Percentiles rank a stretch among this genome's conserved stretches.
Evolutionary conservation across 1,140 invertebrate genomes (phyloP).

Genomic region (Planococcus citri): DNA sequence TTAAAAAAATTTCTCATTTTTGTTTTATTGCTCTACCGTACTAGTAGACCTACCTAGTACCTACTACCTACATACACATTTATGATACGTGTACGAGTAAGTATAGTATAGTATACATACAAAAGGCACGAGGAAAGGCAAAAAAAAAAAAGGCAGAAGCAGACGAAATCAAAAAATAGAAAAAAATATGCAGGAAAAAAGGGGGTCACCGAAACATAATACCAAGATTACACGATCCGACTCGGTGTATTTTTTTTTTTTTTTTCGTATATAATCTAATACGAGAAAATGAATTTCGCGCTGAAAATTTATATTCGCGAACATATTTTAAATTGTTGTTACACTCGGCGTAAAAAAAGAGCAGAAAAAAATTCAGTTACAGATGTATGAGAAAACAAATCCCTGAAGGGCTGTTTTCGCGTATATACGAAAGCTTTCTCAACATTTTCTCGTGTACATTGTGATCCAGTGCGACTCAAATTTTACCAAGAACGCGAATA

Average conservation of each 20-base stretch:
- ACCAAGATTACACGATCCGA: background rate
- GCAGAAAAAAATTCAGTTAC: too few species aligned
- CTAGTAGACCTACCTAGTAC: too few species aligned
- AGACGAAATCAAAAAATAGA: background rate
- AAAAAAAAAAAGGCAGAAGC: too few species aligned
- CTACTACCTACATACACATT: too few species aligned
- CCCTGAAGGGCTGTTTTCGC: background rate
- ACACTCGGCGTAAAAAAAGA: background rate
- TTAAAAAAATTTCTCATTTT: too few species aligned
- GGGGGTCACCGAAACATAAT: background rate
- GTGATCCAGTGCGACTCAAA: background rate
- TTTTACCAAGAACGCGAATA: background rate
- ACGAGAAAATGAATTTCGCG: background rate
- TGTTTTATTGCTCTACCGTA: too few species aligned
- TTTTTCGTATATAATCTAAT: constrained; percentile 3
- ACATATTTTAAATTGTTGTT: background rate
- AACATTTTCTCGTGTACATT: background rate
- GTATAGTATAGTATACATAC: too few species aligned
- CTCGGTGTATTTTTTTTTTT: background rate
- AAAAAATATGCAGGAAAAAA: background rate
- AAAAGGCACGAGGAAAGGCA: too few species aligned
- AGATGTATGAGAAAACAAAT: background rate
- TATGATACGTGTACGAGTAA: too few species aligned
- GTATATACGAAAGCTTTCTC: background rate
- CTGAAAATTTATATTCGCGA: background rate